Evolutionary conservation across 2,113 vertebrate species (phyloP), one percentile per base, ranked within the genome.

Genomic region (Vanacampus margaritifer): DNA sequence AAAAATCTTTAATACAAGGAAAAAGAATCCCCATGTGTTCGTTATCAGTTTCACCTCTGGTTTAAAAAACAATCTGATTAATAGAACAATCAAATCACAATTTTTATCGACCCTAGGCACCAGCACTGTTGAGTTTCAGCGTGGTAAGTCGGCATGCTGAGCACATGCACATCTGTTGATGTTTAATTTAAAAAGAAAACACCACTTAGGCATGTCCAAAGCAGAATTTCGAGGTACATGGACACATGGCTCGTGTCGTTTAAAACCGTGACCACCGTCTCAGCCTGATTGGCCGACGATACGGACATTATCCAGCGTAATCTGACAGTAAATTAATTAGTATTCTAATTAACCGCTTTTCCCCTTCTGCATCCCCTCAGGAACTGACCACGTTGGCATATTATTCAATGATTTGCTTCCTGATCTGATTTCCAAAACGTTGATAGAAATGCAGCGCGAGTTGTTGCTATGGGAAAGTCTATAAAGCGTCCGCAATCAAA

Each of bases 291-390:
- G 73, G 75, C 65, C 83, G 88, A 91, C 87, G 89, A 89, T 87
- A 89, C 64, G 81, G 84, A 67, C 82, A 88, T 90, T 91, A 92
- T 89, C 84, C 75, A 72, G 85, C 67, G 76, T 85, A 88, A 89
- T 91, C 83, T 88, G 80, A 74, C 88, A 86, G 81, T 78, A 89
- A 91, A 91, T 92, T 88, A 90, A 92, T 92, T 91, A 90, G 72
- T 63, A 78, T 62, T 62, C 68, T 75, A 84, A 87, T 88, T 86
- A 76, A 78, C 84, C 69, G 72, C 67, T 65, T 59, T 74, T 14
- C 79, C 62, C 76, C 32, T 36, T 65, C 65, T 72, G 62, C 50
- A 28, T 41, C 83, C 84, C 84, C 85, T 45, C 48, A 68, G 79
- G 86, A 82, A 68, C 54, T 73, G 56, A 74, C 79, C 79, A 68